Evolutionary conservation across 2,113 vertebrate species (phyloP).

Genomic region (Brevimyrus niger): DNA sequence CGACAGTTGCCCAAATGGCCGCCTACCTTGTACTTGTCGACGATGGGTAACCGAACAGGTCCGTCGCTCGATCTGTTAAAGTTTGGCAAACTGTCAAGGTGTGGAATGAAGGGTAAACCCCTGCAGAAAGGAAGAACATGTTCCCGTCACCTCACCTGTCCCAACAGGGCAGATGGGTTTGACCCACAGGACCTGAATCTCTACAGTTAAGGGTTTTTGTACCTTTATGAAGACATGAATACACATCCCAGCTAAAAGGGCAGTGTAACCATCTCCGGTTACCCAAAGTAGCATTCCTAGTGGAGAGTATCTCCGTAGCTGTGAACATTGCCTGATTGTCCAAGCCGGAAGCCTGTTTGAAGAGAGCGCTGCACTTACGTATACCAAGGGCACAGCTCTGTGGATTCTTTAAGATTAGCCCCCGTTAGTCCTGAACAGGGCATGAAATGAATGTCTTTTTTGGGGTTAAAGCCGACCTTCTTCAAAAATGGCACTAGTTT

Average conservation of each 20-base stretch:
- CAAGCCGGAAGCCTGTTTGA: neutral
- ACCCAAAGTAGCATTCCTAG: neutral
- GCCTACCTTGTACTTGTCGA: constrained; percentile 97
- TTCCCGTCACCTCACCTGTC: neutral
- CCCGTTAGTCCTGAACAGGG: constrained; percentile 97
- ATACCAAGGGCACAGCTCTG: constrained; percentile 88
- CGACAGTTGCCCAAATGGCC: neutral
- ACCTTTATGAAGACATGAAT: neutral
- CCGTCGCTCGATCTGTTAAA: constrained; percentile 88
- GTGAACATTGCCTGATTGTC: neutral
- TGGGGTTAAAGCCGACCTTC: constrained; percentile 99
- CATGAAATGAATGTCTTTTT: constrained; percentile 99
- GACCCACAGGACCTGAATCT: neutral
- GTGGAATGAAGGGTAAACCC: constrained; percentile 92
- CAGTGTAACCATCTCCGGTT: neutral
- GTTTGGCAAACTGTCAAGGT: constrained; percentile 97
- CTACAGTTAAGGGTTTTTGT: neutral
- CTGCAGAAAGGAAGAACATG: constrained; percentile 48
- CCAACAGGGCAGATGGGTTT: neutral
- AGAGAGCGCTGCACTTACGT: constrained; percentile 69
- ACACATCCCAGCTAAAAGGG: neutral
- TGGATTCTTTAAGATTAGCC: constrained; percentile 91
- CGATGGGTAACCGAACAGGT: constrained; percentile 94
- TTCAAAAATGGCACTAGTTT: constrained; percentile 98
- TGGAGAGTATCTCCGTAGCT: neutral